Evolutionary conservation across 2,797 vertebrate species (phyloP), one percentile per base, ranked within the genome.

Genomic region (Geotria australis): DNA sequence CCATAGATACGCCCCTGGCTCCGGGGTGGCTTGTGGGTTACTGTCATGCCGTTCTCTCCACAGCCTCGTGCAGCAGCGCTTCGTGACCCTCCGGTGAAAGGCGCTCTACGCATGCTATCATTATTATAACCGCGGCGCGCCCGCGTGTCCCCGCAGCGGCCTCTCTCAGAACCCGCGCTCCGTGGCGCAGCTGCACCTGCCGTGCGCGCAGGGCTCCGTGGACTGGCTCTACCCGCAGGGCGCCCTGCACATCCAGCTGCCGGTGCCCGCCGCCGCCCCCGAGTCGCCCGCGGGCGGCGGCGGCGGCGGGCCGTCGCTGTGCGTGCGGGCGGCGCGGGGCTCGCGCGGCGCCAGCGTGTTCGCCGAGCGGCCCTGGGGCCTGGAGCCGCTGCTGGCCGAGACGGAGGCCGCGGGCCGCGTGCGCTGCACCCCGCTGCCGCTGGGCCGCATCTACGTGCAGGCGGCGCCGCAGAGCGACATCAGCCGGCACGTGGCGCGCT

Each of bases 181-280:
- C 24, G 51, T 80, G 12, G 73, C 77, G 53, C 80, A 80, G 69
- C 72, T 79, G 57, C 73, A 66, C 9, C 70, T 81, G 48, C 71
- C 75, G 61, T 80, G 80, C 58, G 71, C 76, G 0, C 65, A 71
- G 59, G 77, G 79, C 8, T 73, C 67, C 2, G 71, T 82, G 59
- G 66, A 69, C 58, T 78, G 79, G 79, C 15, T 73, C 46, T 76
- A 76, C 64, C 79, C 77, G 2, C 69, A 68, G 0, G 69, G 70
- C 59, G 75, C 76, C 47, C 67, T 81, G 56, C 61, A 70, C 1
- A 70, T 81, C 7, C 56, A 77, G 5, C 67, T 82, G 60, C 24
- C 24, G 24, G 24, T 38, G 24, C 24, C 5, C 24, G 24, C 4
- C 24, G 24, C 24, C 24, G 38, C 5, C 24, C 24, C 24, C 24